Conservation (phyloP, 2,888 invertebrate species). For the Tetragnatha montana region DNA sequence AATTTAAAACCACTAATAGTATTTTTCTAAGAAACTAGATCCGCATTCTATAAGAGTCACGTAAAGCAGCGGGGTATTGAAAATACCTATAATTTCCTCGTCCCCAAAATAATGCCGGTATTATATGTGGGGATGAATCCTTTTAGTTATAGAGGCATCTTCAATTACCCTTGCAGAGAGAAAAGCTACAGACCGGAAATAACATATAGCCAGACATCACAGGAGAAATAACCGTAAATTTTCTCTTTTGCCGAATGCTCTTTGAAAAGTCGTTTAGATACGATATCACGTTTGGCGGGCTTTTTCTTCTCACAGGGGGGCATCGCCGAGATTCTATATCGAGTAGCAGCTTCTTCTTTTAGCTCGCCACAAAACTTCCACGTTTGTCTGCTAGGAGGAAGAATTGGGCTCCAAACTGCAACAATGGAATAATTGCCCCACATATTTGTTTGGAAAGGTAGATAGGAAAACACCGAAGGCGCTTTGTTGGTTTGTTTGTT, state of each 20-base stretch:
- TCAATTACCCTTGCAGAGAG: slow-evolving; percentile 27
- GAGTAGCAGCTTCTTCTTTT: neutral
- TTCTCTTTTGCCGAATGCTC: slow-evolving; percentile 24
- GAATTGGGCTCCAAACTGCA: no score
- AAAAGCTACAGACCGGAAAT: slow-evolving; percentile 26
- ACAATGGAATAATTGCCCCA: no score
- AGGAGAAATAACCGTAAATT: slow-evolving; percentile 45
- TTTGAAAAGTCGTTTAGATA: slow-evolving; percentile 44
- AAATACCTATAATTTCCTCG: neutral
- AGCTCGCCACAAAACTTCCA: neutral
- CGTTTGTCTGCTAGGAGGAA: no score
- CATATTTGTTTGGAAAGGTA: no score
- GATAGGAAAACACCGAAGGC: no score
- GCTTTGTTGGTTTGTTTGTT: no score
- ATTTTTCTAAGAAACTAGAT: no score
- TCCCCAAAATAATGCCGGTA: neutral
- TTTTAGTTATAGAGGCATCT: neutral
- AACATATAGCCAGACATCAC: slow-evolving; percentile 33
- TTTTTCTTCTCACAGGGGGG: slow-evolving; percentile 23
- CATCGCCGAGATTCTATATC: slow-evolving; percentile 8
- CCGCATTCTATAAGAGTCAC: no score
- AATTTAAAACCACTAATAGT: no score
- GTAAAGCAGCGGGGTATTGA: no score
- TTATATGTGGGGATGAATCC: neutral
- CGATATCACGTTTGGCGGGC: slow-evolving; percentile 24